Evolutionary conservation across 2,888 invertebrate species (phyloP).

Genomic region (Phanerotoma sp.): DNA sequence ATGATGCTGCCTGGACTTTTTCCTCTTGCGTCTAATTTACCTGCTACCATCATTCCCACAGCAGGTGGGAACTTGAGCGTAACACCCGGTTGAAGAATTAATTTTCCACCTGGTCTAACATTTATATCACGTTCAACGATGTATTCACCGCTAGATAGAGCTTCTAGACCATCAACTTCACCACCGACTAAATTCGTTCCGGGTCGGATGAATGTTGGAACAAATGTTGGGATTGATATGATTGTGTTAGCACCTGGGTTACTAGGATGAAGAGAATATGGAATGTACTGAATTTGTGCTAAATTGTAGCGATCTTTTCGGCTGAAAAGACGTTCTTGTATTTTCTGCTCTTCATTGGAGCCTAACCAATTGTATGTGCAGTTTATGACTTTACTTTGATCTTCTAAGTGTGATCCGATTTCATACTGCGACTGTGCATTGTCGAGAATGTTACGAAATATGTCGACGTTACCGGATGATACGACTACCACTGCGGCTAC

Average conservation of each 20-base stretch:
- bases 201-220: constrained; percentile 74
- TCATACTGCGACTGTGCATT: constrained; percentile 92
- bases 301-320: constrained; percentile 92
- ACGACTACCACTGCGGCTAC: constrained; percentile 93
- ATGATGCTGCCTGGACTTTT: constrained; percentile 77
- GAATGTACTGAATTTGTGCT: constrained; percentile 88
- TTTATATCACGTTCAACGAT: constrained; percentile 92
- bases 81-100: constrained; percentile 86
- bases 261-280: constrained; percentile 85
- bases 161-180: constrained; percentile 89
- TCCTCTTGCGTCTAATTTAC: constrained; percentile 82
- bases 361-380: constrained; percentile 96
- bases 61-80: constrained; percentile 87
- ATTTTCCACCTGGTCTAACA: constrained; percentile 87
- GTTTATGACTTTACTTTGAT: constrained; percentile 91
- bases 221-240: constrained; percentile 73
- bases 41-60: constrained; percentile 96
- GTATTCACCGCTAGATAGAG: constrained; percentile 81
- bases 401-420: constrained; percentile 91
- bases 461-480: constrained; percentile 84
- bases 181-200: constrained; percentile 80
- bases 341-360: constrained; percentile 69
- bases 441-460: constrained; percentile 88
- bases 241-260: constrained; percentile 86
- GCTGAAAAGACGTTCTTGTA: constrained; percentile 76